Evolutionary conservation across 2,888 invertebrate species (phyloP).

Genomic region (Ligdia adustata): DNA sequence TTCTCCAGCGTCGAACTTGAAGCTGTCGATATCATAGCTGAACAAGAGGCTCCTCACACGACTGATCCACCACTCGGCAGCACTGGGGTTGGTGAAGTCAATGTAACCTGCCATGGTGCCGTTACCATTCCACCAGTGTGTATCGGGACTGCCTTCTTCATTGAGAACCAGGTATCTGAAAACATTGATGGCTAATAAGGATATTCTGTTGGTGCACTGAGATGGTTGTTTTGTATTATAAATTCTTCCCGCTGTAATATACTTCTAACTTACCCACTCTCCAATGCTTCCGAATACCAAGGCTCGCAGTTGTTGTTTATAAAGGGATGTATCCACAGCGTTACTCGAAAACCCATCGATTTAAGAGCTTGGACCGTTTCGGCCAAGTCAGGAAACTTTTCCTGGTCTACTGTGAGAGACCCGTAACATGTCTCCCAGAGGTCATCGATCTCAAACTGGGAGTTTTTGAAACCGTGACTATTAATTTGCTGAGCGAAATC

Average conservation of each 20-base stretch:
- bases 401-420: constrained; percentile 87
- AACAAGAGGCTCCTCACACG: constrained; percentile 80
- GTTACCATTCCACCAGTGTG: constrained; percentile 82
- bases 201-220: no score
- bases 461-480: constrained; percentile 86
- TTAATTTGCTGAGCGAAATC: constrained; percentile 87
- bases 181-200: neutral
- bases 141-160: constrained; percentile 69
- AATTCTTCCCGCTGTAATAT: neutral
- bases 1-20: constrained; percentile 94
- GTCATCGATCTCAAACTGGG: constrained; percentile 94
- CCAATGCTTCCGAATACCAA: constrained; percentile 82
- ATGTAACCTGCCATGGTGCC: constrained; percentile 82
- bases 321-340: constrained; percentile 95
- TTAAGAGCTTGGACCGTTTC: constrained; percentile 85
- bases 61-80: constrained; percentile 85
- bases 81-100: constrained; percentile 89
- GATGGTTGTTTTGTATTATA: no score
- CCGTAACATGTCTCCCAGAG: constrained; percentile 95
- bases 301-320: constrained; percentile 88
- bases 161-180: constrained; percentile 77
- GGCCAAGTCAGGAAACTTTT: constrained; percentile 88
- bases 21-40: constrained; percentile 87
- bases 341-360: constrained; percentile 87
- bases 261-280: constrained; percentile 72